Evolutionary conservation across 2,797 vertebrate genomes (phyloP), one percentile per base, ranked within the genome.

Genomic region (Cryptoprocta ferox): DNA sequence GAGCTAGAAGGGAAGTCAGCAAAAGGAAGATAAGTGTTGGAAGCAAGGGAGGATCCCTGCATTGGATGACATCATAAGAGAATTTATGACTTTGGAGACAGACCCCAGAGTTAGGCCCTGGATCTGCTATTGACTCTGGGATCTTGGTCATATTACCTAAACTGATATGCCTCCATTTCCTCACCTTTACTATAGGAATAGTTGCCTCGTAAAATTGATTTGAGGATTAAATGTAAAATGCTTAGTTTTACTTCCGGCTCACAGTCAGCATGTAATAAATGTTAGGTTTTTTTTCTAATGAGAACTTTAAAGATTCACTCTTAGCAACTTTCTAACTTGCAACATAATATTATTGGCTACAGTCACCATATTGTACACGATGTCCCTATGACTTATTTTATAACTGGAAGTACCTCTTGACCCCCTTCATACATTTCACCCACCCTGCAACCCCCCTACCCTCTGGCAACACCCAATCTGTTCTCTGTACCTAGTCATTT

Each of bases 1-100:
- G 92, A 37, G 39, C 95, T 95, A 53, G 59, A 97, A 95, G 89
- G 97, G 96, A 96, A 97, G 87, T 90, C 73, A 90, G 75, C 70
- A n/a, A 68, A 94, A 45, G 56, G n/a, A 93, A 93, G 92, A 93
- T 81, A 88, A 96, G 83, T 84, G 26, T 28, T 53, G 86, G 92
- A 70, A 93, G 89, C 87, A 75, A 94, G 92, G 96, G 89, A 93
- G 95, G 83, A 61, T 70, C 26, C 86, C 86, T 37, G 50, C 19
- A 35, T 83, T 26, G 21, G 73, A 30, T 95, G 95, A 71, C 63
- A 93, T 95, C 83, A 86, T 37, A 30, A 10, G 16, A 71, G 78
- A 53, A 86, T 50, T 50, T 56, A 39, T 28, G 95, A 92, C 45
- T 71, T 35, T 4, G 2, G 84, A 70, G n/a, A 65, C 15, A 87